phyloP scores from a whole-genome alignment of 2,888 invertebrate species.

The Hypsopygia costalis region DNA sequence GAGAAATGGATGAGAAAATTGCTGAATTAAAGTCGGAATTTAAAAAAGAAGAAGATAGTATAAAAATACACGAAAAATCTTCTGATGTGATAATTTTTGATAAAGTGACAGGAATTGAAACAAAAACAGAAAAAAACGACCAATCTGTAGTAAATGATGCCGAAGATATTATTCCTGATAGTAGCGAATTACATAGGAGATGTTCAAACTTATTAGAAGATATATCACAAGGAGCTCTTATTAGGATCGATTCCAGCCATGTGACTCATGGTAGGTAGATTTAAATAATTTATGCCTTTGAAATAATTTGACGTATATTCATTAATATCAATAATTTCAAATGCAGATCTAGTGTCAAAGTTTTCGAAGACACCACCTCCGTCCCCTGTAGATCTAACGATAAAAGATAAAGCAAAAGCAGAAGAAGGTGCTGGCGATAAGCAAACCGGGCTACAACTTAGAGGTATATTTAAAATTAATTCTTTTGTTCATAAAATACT shows the following conservation, averaged over 20 bases:
- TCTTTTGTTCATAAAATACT: too few relatives aligned
- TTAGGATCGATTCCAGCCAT: conserved; percentile 71
- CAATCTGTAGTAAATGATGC: conserved; percentile 20
- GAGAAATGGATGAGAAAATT: conserved; percentile 49
- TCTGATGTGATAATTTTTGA: conserved; percentile 25
- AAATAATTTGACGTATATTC: conserved; percentile 8
- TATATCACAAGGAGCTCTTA: conserved; percentile 72
- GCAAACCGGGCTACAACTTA: conserved; percentile 66
- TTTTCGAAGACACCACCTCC: conserved; percentile 86
- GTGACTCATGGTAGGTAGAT: conserved; percentile 62
- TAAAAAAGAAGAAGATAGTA: conserved; percentile 41
- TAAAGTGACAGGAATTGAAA: conserved; percentile 24
- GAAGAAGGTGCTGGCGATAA: conserved; percentile 57
- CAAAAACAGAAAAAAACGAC: conserved; percentile 19
- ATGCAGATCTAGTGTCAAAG: conserved; percentile 81
- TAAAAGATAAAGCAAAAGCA: conserved; percentile 71
- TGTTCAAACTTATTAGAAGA: conserved; percentile 75
- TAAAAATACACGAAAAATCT: conserved; percentile 23
- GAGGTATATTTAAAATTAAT: too few relatives aligned
- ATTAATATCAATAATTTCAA: conserved; percentile 10
- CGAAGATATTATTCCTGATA: conserved; percentile 61
- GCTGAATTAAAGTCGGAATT: conserved; percentile 46
- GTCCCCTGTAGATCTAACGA: conserved; percentile 84
- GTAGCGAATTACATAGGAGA: conserved; percentile 69
- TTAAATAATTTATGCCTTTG: not conserved